Percentiles rank a stretch among this genome's conserved stretches.
These are phyloP conservation scores for Cephus sareptanus DNA, from an alignment of 2,888 invertebrate species.

Conservation along the genomic window DNA sequence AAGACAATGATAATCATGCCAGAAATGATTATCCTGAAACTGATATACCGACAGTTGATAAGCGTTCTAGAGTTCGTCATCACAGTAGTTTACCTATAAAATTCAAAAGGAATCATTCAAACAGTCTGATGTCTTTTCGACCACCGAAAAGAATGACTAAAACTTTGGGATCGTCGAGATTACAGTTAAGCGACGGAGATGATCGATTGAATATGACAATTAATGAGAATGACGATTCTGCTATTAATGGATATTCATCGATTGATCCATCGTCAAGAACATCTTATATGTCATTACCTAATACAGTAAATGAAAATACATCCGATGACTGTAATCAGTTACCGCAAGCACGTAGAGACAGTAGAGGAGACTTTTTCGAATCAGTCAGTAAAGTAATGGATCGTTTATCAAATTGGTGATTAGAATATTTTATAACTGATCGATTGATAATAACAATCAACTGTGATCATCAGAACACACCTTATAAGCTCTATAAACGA, in stretches of 20 bases:
- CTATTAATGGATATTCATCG: background rate
- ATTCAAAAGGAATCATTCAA: background rate
- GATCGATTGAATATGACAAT: background rate
- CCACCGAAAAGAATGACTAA: background rate
- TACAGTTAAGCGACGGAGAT: background rate
- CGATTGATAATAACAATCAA: background rate
- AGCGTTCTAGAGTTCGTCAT: background rate
- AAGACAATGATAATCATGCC: background rate
- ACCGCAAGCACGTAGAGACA: background rate
- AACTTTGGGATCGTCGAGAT: background rate
- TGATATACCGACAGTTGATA: background rate
- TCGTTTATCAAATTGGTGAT: background rate
- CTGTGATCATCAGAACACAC: background rate
- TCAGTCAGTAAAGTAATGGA: background rate
- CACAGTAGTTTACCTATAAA: conserved; percentile 7
- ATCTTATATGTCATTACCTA: background rate
- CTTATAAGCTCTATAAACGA: background rate
- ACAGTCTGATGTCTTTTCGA: background rate
- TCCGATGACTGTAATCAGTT: background rate
- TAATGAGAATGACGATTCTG: background rate
- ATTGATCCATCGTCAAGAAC: background rate
- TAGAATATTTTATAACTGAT: background rate
- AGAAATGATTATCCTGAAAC: background rate
- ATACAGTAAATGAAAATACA: background rate
- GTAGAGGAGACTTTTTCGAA: background rate